These are phyloP conservation scores for Drosophila nannoptera DNA, from an alignment of 1,140 invertebrate genomes.

Conservation along the genomic window DNA sequence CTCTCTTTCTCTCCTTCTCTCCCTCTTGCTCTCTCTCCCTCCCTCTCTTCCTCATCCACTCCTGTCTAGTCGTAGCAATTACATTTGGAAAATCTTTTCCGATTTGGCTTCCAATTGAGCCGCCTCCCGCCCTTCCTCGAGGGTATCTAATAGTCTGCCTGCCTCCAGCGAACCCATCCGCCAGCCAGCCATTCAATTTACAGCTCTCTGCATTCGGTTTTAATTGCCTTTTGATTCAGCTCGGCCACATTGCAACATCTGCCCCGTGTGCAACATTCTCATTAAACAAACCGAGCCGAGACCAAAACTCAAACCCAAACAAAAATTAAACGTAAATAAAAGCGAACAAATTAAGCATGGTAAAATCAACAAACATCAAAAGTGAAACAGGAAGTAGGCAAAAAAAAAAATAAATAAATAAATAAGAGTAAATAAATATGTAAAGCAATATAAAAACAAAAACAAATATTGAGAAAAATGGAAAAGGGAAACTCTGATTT, in stretches of 20 bases:
- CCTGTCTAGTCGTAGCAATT: no score
- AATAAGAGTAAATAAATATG: neutral
- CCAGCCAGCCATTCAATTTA: slow-evolving; percentile 7
- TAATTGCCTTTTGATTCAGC: slow-evolving; percentile 16
- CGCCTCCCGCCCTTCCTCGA: no score
- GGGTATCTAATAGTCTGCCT: neutral
- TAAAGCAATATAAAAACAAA: slow-evolving; percentile 10
- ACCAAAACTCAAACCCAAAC: slow-evolving; percentile 19
- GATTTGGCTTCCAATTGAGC: no score
- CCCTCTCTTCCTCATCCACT: no score
- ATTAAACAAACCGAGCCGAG: neutral
- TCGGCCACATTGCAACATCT: slow-evolving; percentile 2
- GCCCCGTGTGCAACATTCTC: neutral
- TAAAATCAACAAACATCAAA: slow-evolving; percentile 21
- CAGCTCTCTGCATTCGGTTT: slow-evolving; percentile 23
- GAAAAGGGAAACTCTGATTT: slow-evolving; percentile 25
- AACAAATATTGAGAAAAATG: slow-evolving; percentile 10
- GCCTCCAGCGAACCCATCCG: no score
- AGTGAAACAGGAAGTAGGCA: slow-evolving; percentile 30
- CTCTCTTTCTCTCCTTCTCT: no score
- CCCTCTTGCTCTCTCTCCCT: no score
- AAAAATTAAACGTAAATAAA: slow-evolving; percentile 26
- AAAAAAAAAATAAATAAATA: slow-evolving; percentile 14
- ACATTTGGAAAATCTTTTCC: no score
- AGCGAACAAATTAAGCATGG: slow-evolving; percentile 20